Base-by-base conservation (phyloP, 2,797 vertebrate genomes). In the Anabas testudineus region DNA sequence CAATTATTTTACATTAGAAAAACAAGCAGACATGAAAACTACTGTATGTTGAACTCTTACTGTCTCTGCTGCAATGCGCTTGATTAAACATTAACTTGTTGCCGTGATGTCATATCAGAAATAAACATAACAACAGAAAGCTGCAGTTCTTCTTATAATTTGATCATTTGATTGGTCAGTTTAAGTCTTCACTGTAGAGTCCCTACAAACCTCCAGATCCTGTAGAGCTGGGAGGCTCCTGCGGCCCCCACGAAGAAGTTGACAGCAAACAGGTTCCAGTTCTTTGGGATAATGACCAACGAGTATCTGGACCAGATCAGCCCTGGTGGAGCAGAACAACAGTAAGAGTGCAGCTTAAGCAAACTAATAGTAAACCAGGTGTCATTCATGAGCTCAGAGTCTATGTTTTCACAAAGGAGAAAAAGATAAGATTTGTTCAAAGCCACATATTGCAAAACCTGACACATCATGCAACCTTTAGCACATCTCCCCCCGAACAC, bases 231-330 rank as follows among this genome's bases (percentile, higher is more conserved):
- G 24, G 95, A 95, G 60, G 75, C 80, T 74, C 98, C 98, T 10
- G 97, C 97, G 61, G 91, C 57, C 39, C 97, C 98, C 7, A 99
- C 87, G 66, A 99, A 99, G 91, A 99, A 98, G 90, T 99, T 99
- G 82, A 99, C 98, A 32, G 95, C 95, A 81, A 99, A 99, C 32
- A 99, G 94, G 84, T 96, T 97, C 97, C 97, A 99, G 91, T 98
- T 99, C 92, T 97, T 99, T 0, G 98, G 98, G 88, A 97, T 97
- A 74, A 99, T 99, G 79, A 99, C 98, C 90, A 99, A 89, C 3
- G 98, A 99, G 84, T 99, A 99, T 82, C 98, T 94, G 85, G 98
- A 99, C 98, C 98, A 99, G 91, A 99, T 94, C 39, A 99, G 93
- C 14, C 98, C 98, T 99, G 91, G 81, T 4, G 78, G 60, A 48